A percentile compares a stretch with the other conserved stretches of the same genome.
These are phyloP conservation scores for Lepidochitona cinerea DNA, from an alignment of 2,888 invertebrate genomes.

Conservation along the genomic window DNA sequence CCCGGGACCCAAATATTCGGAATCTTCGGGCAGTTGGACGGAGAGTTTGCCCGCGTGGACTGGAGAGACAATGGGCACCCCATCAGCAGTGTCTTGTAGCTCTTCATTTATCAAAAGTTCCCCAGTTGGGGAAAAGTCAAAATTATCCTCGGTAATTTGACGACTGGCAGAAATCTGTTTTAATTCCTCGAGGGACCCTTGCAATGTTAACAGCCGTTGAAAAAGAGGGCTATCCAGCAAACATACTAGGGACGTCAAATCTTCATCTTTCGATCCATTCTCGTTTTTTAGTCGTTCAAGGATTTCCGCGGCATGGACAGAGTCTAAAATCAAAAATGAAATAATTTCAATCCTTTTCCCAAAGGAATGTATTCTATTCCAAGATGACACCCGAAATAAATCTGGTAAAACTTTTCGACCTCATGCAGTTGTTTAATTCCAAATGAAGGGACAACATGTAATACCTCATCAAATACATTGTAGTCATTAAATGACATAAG, in stretches of 20 bases:
- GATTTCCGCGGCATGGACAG: constrained; percentile 82
- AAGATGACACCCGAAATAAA: too few relatives aligned
- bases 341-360: neutral
- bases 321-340: neutral
- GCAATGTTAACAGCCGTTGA: constrained; percentile 89
- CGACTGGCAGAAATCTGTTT: constrained; percentile 73
- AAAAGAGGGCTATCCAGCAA: constrained; percentile 91
- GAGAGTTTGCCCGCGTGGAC: neutral
- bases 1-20: neutral
- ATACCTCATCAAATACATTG: too few relatives aligned
- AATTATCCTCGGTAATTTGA: constrained; percentile 77
- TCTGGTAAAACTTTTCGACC: too few relatives aligned
- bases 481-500: too few relatives aligned
- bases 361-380: too few relatives aligned
- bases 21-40: neutral
- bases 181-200: constrained; percentile 90
- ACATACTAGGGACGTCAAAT: constrained; percentile 85
- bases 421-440: too few relatives aligned
- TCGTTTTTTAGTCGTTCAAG: constrained; percentile 88
- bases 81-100: neutral
- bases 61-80: neutral
- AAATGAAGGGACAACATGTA: too few relatives aligned
- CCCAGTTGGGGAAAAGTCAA: constrained; percentile 82
- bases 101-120: constrained; percentile 75
- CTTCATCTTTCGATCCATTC: constrained; percentile 78